Percentiles rank a stretch among this genome's conserved stretches.
Conservation (phyloP, 2,888 invertebrate species). For the Epistrophella euchroma region DNA sequence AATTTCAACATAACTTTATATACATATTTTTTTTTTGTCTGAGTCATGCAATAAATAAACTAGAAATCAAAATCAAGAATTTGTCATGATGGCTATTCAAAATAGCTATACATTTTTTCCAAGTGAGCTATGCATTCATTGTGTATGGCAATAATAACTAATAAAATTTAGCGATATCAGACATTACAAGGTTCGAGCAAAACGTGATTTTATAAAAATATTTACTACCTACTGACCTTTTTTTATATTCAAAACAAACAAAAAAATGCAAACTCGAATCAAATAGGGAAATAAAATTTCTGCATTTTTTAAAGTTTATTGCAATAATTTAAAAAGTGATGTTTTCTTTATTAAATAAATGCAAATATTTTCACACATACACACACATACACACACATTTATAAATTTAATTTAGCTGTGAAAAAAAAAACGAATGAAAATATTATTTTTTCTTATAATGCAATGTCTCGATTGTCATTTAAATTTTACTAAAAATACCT, state of each 20-base stretch:
- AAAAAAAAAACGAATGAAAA: no score
- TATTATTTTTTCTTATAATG: no score
- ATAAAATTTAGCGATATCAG: not conserved
- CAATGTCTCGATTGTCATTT: no score
- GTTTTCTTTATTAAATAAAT: no score
- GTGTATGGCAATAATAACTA: not conserved
- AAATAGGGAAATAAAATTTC: constrained; percentile 9
- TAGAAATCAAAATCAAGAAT: constrained; percentile 5
- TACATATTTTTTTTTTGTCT: no score
- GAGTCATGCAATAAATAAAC: not conserved
- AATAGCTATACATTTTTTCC: not conserved
- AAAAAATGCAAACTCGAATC: constrained; percentile 8
- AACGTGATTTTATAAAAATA: constrained; percentile 4
- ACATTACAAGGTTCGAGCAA: constrained; percentile 1
- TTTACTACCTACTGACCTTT: constrained; percentile 17
- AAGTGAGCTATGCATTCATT: constrained; percentile 1
- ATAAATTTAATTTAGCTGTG: no score
- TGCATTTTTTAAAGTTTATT: constrained; percentile 1
- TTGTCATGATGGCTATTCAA: not conserved
- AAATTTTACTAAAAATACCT: no score
- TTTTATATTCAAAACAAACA: not conserved
- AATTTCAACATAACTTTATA: not conserved
- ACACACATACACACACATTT: no score
- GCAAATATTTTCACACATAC: no score
- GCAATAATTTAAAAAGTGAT: no score